Percentiles rank a stretch among this genome's conserved stretches.
phyloP scores from a whole-genome alignment of 2,797 vertebrate genomes.

The Antennarius maculatus region DNA sequence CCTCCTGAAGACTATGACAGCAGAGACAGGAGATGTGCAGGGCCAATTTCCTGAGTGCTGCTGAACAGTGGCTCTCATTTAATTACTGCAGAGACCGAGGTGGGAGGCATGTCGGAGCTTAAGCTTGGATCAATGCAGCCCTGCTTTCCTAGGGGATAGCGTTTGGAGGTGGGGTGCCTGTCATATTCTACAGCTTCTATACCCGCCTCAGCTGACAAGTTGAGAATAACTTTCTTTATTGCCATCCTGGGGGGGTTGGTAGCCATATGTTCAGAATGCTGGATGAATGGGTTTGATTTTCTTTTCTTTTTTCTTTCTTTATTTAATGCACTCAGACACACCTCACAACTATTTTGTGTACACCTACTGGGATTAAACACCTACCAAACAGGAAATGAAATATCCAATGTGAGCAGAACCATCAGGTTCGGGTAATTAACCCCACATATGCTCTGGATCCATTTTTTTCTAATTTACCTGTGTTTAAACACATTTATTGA shows the following conservation, averaged over 20 bases:
- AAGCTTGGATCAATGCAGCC: slow-evolving; percentile 51
- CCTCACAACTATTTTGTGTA: background rate
- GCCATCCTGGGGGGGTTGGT: slow-evolving; percentile 43
- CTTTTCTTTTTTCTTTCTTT: background rate
- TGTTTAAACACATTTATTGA: background rate
- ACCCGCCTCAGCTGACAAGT: slow-evolving; percentile 50
- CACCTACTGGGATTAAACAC: slow-evolving; percentile 10
- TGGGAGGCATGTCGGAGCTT: slow-evolving; percentile 62
- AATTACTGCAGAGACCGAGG: slow-evolving; percentile 71
- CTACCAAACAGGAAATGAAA: slow-evolving; percentile 20
- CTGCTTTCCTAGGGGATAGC: slow-evolving; percentile 37
- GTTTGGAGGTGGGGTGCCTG: slow-evolving; percentile 23
- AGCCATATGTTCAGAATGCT: slow-evolving; percentile 51
- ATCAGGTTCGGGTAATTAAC: slow-evolving; percentile 7
- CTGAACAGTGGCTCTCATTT: slow-evolving; percentile 64
- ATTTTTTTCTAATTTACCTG: background rate
- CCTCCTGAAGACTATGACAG: slow-evolving; percentile 44
- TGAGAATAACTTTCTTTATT: slow-evolving; percentile 59
- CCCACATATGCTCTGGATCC: background rate
- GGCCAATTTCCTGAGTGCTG: slow-evolving; percentile 78
- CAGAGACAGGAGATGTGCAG: slow-evolving; percentile 42
- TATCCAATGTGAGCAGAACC: background rate
- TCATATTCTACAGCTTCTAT: slow-evolving; percentile 69
- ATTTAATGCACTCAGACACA: background rate
- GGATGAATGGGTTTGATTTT: slow-evolving; percentile 37